Evolutionary conservation across 2,888 invertebrate species (phyloP).

Genomic region (Hermaeophaga mercurialis): DNA sequence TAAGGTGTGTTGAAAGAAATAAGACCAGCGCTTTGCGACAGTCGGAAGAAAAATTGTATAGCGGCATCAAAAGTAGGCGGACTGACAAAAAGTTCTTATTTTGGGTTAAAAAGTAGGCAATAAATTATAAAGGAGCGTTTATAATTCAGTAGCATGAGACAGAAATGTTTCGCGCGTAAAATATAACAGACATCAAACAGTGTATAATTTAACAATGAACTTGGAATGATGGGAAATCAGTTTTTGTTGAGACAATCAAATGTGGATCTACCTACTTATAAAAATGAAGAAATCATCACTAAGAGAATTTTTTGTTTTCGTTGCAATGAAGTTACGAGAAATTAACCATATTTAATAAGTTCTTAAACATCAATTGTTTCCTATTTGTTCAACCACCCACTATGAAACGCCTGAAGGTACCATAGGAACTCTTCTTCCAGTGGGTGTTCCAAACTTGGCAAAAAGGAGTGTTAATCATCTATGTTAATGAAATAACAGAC

Average conservation of each 20-base stretch:
- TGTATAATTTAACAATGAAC: too few species aligned
- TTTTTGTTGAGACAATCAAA: too few species aligned
- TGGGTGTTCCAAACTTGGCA: conserved; percentile 18
- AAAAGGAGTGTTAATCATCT: conserved; percentile 23
- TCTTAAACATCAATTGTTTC: too few species aligned
- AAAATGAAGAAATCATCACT: too few species aligned
- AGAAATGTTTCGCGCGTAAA: too few species aligned
- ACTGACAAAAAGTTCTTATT: background rate
- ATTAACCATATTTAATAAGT: too few species aligned
- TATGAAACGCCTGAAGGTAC: background rate
- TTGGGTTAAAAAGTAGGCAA: background rate
- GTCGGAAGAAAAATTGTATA: background rate
- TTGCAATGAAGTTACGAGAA: too few species aligned
- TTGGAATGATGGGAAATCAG: too few species aligned
- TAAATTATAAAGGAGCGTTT: too few species aligned
- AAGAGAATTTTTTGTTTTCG: conserved; percentile 3
- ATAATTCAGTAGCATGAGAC: too few species aligned
- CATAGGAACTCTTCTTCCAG: conserved; percentile 10
- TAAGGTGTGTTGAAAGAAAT: background rate
- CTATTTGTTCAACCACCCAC: conserved; percentile 18
- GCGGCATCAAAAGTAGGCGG: background rate
- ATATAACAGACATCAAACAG: too few species aligned
- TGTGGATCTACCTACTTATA: background rate
- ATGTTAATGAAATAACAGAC: conserved; percentile 16
- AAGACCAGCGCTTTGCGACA: background rate